Evolutionary conservation across 1,140 invertebrate genomes (phyloP).

Genomic region (Megalopta genalis): DNA sequence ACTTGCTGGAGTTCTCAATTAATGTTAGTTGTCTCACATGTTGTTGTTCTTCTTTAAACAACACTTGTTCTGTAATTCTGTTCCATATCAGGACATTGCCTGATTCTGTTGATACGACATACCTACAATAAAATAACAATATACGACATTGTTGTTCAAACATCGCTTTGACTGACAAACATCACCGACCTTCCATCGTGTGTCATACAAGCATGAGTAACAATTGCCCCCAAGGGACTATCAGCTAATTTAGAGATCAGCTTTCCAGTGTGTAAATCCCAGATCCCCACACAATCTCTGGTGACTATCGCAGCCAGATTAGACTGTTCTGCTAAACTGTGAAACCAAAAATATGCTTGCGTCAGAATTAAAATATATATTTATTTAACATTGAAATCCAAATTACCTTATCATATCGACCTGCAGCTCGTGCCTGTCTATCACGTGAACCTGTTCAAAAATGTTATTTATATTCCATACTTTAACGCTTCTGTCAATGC

Average conservation of each 20-base stretch:
- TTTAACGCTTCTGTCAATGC: conserved; percentile 98
- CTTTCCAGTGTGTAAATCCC: conserved; percentile 94
- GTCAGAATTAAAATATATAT: not conserved
- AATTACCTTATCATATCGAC: conserved; percentile 94
- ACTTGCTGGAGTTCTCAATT: conserved; percentile 90
- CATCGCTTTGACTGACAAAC: not conserved
- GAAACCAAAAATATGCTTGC: not conserved
- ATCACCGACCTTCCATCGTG: conserved; percentile 86
- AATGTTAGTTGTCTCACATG: conserved; percentile 93
- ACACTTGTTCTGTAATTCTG: conserved; percentile 89
- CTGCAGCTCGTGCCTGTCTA: conserved; percentile 96
- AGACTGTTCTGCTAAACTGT: conserved; percentile 86
- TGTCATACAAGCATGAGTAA: conserved; percentile 95
- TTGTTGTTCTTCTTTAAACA: conserved; percentile 91
- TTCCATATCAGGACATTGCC: conserved; percentile 97
- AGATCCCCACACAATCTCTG: conserved; percentile 95
- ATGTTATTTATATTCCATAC: conserved; percentile 99
- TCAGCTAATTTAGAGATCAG: conserved; percentile 93
- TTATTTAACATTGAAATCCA: not conserved
- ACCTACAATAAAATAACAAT: conserved; percentile 73
- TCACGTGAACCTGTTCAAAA: conserved; percentile 97
- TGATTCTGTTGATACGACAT: conserved; percentile 94
- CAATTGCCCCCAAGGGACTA: conserved; percentile 95
- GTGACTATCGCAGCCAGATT: conserved; percentile 92
- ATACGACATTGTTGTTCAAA: no score